Evolutionary conservation across 2,113 vertebrate species (phyloP).

Genomic region (Lophura nycthemera): DNA sequence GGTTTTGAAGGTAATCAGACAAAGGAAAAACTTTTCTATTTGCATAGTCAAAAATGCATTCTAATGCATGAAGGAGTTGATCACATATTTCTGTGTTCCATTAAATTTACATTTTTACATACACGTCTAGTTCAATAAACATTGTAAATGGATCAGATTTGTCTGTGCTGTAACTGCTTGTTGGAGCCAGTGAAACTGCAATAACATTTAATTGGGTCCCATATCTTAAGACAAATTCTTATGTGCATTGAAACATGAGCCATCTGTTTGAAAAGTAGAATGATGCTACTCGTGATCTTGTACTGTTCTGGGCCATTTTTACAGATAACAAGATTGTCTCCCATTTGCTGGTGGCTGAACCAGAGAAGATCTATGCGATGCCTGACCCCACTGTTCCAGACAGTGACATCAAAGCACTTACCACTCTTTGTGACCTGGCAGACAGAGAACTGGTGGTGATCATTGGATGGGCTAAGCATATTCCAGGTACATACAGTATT

Average conservation of each 20-base stretch:
- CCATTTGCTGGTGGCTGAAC: constrained; percentile 98
- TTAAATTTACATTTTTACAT: not conserved
- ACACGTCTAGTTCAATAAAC: not conserved
- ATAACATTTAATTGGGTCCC: not conserved
- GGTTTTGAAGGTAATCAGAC: not conserved
- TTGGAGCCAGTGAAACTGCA: not conserved
- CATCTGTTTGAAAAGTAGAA: constrained; percentile 7
- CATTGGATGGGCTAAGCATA: constrained; percentile 99
- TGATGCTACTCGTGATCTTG: constrained; percentile 57
- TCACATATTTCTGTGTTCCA: not conserved
- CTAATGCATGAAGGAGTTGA: not conserved
- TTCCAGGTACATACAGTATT: constrained; percentile 87
- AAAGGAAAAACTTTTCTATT: not conserved
- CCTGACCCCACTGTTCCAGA: constrained; percentile 98
- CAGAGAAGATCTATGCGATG: constrained; percentile 99
- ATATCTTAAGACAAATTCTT: constrained; percentile 7
- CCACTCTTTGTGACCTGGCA: constrained; percentile 97
- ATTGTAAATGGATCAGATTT: not conserved
- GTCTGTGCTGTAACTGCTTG: not conserved
- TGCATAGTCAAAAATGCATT: not conserved
- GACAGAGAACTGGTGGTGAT: constrained; percentile 98
- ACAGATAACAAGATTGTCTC: constrained; percentile 99
- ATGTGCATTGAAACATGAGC: not conserved
- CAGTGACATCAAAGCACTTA: constrained; percentile 99
- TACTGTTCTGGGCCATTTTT: constrained; percentile 80